Percentiles rank a stretch among this genome's conserved stretches.
phyloP scores from a whole-genome alignment of 2,113 vertebrate genomes.

The Macquaria australasica region DNA sequence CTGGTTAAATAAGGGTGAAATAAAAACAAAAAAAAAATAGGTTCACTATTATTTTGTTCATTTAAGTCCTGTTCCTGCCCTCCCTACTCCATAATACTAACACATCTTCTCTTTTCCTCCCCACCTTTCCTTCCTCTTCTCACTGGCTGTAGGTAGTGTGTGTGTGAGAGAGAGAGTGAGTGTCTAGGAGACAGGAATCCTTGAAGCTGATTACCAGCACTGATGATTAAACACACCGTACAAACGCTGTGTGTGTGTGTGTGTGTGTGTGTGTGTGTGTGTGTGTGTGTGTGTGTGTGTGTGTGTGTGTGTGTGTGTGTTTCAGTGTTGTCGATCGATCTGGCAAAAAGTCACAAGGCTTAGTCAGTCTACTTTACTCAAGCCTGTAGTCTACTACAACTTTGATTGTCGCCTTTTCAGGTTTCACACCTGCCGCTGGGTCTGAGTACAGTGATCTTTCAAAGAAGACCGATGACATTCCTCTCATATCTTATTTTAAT shows the following conservation, averaged over 20 bases:
- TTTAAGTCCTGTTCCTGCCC: neutral
- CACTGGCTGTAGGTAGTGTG: constrained; percentile 12
- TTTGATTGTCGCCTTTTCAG: constrained; percentile 8
- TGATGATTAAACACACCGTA: constrained; percentile 57
- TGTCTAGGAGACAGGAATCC: constrained; percentile 56
- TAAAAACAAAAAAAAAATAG: neutral
- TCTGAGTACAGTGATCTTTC: constrained; percentile 16
- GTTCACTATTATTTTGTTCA: neutral
- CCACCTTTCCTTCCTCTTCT: neutral
- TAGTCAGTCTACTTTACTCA: neutral
- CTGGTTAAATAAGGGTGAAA: neutral
- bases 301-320: neutral
- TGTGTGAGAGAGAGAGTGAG: neutral
- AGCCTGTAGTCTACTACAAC: neutral
- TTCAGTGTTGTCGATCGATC: neutral
- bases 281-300: neutral
- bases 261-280: neutral
- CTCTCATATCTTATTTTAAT: constrained; percentile 14
- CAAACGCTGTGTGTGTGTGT: neutral
- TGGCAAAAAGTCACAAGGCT: neutral
- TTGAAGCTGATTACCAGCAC: constrained; percentile 61
- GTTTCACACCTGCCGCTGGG: neutral
- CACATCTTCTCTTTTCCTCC: neutral
- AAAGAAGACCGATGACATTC: constrained; percentile 6
- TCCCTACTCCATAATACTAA: neutral